Base-by-base conservation (phyloP, 2,888 invertebrate species). In the Isoperla grammatica region DNA sequence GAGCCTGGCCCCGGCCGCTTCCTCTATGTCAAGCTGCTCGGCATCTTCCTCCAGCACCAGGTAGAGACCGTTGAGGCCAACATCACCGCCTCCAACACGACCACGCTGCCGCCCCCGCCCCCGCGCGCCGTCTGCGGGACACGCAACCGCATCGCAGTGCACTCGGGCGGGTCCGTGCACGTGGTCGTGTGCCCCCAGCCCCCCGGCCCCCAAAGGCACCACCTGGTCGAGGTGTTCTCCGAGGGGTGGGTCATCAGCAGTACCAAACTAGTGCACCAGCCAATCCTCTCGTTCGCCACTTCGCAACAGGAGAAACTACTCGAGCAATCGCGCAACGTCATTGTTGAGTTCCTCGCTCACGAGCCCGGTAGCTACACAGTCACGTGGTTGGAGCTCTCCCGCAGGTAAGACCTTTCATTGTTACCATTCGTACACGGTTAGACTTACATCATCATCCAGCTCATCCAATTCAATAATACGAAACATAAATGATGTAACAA, bases 381-480 rank as follows among this genome's bases (percentile, higher is more conserved):
- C 49, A 85, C 87, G 62, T 93, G 92, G 92, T 79, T 92, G 72
- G 92, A 93, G 75, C 80, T 92, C 69, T 82, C 87, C 63, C 84
- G 83, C 71, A 78, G 81, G 82, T 82, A 69, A 29, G n/a, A n/a
- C n/a, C n/a, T n/a, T n/a, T n/a, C n/a, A n/a, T n/a, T n/a, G n/a
- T n/a, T n/a, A n/a, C n/a, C n/a, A n/a, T n/a, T n/a, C n/a, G n/a
- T n/a, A n/a, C n/a, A n/a, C n/a, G n/a, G n/a, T n/a, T n/a, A n/a
- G n/a, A n/a, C n/a, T n/a, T n/a, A n/a, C n/a, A n/a, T n/a, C n/a
- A n/a, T n/a, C n/a, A n/a, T n/a, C n/a, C n/a, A n/a, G n/a, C n/a
- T n/a, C n/a, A n/a, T n/a, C n/a, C n/a, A n/a, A n/a, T n/a, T n/a
- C n/a, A n/a, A n/a, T n/a, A n/a, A n/a, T n/a, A n/a, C n/a, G n/a